Evolutionary conservation across 2,888 invertebrate species (phyloP), one percentile per base, ranked within the genome.

Genomic region (Philonicus albiceps): DNA sequence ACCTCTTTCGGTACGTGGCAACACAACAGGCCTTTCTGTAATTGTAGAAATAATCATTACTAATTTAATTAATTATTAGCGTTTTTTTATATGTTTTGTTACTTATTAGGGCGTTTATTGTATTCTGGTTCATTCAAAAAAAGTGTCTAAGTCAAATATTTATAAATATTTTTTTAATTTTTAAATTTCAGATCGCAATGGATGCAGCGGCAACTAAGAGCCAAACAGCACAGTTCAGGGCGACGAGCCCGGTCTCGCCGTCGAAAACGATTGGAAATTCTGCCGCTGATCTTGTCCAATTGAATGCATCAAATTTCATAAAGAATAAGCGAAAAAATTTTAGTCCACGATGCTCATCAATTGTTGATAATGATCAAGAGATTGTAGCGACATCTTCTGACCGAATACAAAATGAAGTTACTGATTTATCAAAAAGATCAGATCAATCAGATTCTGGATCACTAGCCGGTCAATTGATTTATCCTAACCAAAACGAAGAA

Each of bases 281-380:
- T 3, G 53, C 76, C 30, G 27, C 34, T 76, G 75, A 76, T 76
- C 31, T 86, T 53, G 64, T 80, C 64, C 75, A 75, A 53, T 37
- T 53, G 37, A 64, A 31, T 6, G 30, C 86, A 27, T 72, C 80
- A 78, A 86, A 72, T 80, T 80, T 73, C n/a, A 80, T 86, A 30
- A 86, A 86, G 73, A 87, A 87, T 78, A 87, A 87, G 64, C 27
- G 87, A n/a, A 87, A 87, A 85, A 87, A 87, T 74, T 87, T 87
- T 74, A 87, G 55, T 86, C 87, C 87, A 7, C 78, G 87, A 64
- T 86, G 81, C 73, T 86, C 87, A 0, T 72, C 87, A 31, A 85
- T 27, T 30, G 37, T 64, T 13, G 85, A 73, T 4, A 73, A 73
- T 73, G 27, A 53, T 22, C 8, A 7, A 76, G 76, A 55, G 22